Base-by-base conservation (phyloP, 2,113 vertebrate genomes). In the Himantopus leucocephalus region DNA sequence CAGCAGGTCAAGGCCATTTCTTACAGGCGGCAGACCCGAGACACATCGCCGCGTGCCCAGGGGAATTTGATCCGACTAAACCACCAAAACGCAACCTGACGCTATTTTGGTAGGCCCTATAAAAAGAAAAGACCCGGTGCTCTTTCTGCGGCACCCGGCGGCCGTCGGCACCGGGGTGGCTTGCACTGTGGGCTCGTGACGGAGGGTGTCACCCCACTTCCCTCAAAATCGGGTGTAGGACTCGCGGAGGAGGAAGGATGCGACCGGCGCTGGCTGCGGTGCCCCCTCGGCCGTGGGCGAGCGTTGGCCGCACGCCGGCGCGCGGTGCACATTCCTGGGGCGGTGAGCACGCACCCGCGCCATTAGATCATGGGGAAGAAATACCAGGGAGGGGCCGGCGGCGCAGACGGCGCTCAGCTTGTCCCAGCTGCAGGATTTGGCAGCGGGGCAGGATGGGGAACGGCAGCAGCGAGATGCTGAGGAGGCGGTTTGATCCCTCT, bases 181-280 rank as follows among this genome's bases (percentile, higher is more conserved):
- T 72, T 2, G 7, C 3, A 2, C 37, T 6, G 8, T 2, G 1
- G 4, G 35, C 26, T 68, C 32, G 2, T 5, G 24, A 6, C 5
- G 6, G 26, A 14, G 68, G 2, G 6, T 5, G 26, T 16, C 71
- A n/a, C 22, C 24, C 14, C 50, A 6, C 18, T 18, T 35, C 43
- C n/a, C 16, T 4, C 35, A 5, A 5, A 27, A 45, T 0, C 1
- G 22, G 27, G 5, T 14, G 62, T 4, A 7, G 55, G 32, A 1
- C 43, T 3, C 4, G 4, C 0, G 3, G 43, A 9, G 53, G 30
- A 3, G 43, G 78, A 21, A 74, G 73, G 24, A 68, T 0, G 21
- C 0, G 2, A 11, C 1, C 3, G 10, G 53, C 2, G 37, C 60
- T 2, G 5, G 24, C 23, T 0, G 4, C 2, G 6, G 87, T 41